A percentile compares a stretch with the other conserved stretches of the same genome.
Evolutionary conservation across 2,113 vertebrate genomes (phyloP).

Genomic region (Eurypyga helias): DNA sequence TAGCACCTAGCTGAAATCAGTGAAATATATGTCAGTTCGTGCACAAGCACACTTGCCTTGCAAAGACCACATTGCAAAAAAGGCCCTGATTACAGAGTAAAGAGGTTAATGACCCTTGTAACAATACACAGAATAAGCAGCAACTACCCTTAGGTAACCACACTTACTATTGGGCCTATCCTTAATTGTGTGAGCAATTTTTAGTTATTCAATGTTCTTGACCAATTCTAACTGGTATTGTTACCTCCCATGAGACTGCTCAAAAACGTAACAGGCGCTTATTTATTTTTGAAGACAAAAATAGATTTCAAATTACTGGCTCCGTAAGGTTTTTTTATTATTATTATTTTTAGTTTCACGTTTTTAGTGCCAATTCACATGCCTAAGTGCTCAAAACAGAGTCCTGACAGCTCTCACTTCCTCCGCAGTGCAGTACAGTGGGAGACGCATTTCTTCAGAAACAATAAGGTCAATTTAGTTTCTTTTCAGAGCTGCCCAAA

Average conservation of each 20-base stretch:
- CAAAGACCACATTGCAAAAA: neutral
- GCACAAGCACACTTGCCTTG: neutral
- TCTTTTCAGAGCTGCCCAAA: slow-evolving; percentile 52
- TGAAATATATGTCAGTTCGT: neutral
- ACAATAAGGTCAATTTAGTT: slow-evolving; percentile 6
- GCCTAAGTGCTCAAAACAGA: neutral
- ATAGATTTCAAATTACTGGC: neutral
- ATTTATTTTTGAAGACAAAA: slow-evolving; percentile 24
- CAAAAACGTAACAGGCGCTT: neutral
- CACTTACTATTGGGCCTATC: neutral
- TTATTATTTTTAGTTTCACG: neutral
- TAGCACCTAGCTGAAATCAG: neutral
- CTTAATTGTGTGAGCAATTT: neutral
- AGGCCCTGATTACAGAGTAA: neutral
- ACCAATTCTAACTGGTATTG: neutral
- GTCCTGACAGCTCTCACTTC: neutral
- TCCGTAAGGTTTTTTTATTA: neutral
- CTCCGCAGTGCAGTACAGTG: neutral
- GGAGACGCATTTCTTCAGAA: neutral
- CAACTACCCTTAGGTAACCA: neutral
- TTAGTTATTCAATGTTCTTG: neutral
- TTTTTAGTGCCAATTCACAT: neutral
- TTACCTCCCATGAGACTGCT: neutral
- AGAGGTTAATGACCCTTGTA: neutral
- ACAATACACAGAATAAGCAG: neutral